Evolutionary conservation across 2,888 invertebrate genomes (phyloP).

Genomic region (Tyria jacobaeae): DNA sequence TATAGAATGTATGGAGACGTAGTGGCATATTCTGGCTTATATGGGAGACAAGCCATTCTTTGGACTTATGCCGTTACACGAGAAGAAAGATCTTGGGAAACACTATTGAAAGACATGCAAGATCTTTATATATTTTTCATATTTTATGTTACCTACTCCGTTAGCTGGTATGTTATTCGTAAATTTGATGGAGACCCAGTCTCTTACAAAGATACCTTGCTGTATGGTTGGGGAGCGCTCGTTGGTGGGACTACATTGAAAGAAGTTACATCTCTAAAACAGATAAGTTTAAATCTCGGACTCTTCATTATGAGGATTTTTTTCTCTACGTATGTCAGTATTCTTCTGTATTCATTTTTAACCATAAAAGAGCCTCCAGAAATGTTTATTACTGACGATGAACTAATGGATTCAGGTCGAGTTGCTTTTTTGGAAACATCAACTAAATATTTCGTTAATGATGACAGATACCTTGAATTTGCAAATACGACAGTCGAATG

Average conservation of each 20-base stretch:
- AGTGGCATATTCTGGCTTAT: conserved; percentile 72
- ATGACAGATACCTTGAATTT: conserved; percentile 59
- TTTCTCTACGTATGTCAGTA: conserved; percentile 65
- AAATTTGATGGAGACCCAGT: conserved; percentile 55
- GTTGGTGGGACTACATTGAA: conserved; percentile 63
- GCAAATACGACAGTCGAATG: conserved; percentile 63
- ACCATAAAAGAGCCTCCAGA: conserved; percentile 68
- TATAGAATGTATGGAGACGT: conserved; percentile 67
- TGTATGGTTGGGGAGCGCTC: conserved; percentile 69
- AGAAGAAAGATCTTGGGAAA: conserved; percentile 63
- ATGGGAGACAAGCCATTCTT: conserved; percentile 61
- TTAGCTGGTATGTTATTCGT: conserved; percentile 60
- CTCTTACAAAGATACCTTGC: conserved; percentile 54
- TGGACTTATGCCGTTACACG: conserved; percentile 71
- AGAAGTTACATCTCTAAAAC: conserved; percentile 63
- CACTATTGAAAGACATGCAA: conserved; percentile 58
- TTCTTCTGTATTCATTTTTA: conserved; percentile 70
- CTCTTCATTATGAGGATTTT: conserved; percentile 68
- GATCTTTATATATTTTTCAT: conserved; percentile 68
- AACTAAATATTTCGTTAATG: conserved; percentile 62
- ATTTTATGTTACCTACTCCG: conserved; percentile 63
- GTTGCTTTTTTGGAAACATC: conserved; percentile 53
- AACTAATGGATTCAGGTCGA: conserved; percentile 63
- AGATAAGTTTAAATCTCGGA: conserved; percentile 65
- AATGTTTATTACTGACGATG: conserved; percentile 60